These are phyloP conservation scores for Xestia sexstrigata DNA, from an alignment of 2,888 invertebrate genomes.

Conservation along the genomic window DNA sequence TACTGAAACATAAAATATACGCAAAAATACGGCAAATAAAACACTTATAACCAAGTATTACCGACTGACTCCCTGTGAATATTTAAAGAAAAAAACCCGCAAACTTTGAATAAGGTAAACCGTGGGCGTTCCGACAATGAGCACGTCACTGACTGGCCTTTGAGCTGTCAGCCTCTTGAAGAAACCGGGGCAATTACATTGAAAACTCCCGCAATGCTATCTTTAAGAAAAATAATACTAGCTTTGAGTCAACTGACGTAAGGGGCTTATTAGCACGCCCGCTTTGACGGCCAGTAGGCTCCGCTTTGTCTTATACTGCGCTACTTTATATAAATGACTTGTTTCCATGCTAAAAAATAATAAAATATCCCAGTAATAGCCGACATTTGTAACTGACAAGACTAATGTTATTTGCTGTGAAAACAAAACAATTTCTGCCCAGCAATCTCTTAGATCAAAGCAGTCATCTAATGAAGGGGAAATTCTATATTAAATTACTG, in stretches of 20 bases:
- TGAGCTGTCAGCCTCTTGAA: slow-evolving; percentile 89
- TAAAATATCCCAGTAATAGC: slow-evolving; percentile 65
- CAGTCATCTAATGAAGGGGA: slow-evolving; percentile 63
- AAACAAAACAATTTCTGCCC: slow-evolving; percentile 62
- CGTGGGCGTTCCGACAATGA: slow-evolving; percentile 89
- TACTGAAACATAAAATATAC: slow-evolving; percentile 35
- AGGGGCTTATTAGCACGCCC: slow-evolving; percentile 88
- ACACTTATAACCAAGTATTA: slow-evolving; percentile 71
- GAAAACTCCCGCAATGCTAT: slow-evolving; percentile 88
- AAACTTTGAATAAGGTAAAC: slow-evolving; percentile 89
- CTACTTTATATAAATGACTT: slow-evolving; percentile 67
- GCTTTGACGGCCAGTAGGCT: slow-evolving; percentile 74
- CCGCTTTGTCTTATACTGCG: slow-evolving; percentile 70
- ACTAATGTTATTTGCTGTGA: slow-evolving; percentile 63
- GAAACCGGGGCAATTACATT: slow-evolving; percentile 90
- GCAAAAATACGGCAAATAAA: slow-evolving; percentile 65
- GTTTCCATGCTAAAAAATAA: slow-evolving; percentile 67
- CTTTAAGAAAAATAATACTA: slow-evolving; percentile 88
- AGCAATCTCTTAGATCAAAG: slow-evolving; percentile 65
- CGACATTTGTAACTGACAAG: slow-evolving; percentile 65
- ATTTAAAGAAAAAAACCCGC: slow-evolving; percentile 84
- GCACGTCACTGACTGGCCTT: slow-evolving; percentile 88
- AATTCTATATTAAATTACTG: slow-evolving; percentile 65
- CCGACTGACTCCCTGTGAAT: slow-evolving; percentile 76
- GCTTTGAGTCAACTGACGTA: slow-evolving; percentile 84